These are phyloP conservation scores for Plectropomus leopardus DNA, from an alignment of 2,113 vertebrate species.

Conservation along the genomic window DNA sequence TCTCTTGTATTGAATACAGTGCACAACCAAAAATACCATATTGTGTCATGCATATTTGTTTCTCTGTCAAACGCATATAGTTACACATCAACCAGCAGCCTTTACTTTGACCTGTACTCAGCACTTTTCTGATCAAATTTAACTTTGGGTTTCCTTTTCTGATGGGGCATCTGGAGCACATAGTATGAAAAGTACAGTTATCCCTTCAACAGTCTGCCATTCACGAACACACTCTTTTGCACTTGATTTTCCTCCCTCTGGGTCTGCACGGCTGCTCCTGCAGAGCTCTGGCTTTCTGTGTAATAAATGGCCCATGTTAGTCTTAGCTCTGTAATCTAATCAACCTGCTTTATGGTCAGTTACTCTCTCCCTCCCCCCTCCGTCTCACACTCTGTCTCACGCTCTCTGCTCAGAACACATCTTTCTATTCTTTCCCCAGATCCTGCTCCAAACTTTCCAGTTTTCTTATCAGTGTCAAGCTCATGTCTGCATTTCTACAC, in stretches of 20 bases:
- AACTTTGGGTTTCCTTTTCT: constrained; percentile 7
- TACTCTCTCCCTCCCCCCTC: constrained; percentile 51
- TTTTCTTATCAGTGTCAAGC: constrained; percentile 23
- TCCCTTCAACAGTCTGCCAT: constrained; percentile 19
- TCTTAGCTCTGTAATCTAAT: constrained; percentile 81
- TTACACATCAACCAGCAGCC: neutral
- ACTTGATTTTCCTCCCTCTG: neutral
- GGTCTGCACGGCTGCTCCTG: constrained; percentile 23
- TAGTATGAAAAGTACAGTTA: neutral
- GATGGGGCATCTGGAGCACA: constrained; percentile 11
- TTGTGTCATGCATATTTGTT: neutral
- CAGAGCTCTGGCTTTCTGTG: constrained; percentile 54
- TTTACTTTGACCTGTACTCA: constrained; percentile 20
- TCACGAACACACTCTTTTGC: constrained; percentile 9
- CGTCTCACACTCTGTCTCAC: constrained; percentile 23
- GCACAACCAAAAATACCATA: neutral
- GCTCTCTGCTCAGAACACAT: constrained; percentile 34
- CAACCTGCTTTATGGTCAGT: constrained; percentile 76
- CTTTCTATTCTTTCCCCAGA: constrained; percentile 41
- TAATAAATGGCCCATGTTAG: constrained; percentile 75
- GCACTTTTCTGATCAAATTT: constrained; percentile 6
- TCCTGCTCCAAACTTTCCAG: constrained; percentile 24
- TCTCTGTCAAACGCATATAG: neutral
- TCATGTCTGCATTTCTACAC: neutral
- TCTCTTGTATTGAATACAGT: neutral